Percentiles rank a stretch among this genome's conserved stretches.
These are phyloP conservation scores for Agrotis ipsilon DNA, from an alignment of 2,888 invertebrate species.

Conservation along the genomic window DNA sequence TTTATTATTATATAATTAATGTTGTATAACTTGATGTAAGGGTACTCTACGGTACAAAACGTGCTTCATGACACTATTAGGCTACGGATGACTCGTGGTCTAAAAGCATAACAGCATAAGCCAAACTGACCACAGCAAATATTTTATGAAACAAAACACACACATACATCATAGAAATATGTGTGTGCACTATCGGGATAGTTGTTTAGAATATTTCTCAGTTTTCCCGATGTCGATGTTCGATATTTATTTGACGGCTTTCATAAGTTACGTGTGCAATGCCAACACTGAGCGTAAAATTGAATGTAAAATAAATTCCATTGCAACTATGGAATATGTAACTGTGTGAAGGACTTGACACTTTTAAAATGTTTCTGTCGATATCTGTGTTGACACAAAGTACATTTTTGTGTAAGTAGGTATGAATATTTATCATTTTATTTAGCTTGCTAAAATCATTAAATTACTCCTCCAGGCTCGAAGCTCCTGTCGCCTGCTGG, in stretches of 20 bases:
- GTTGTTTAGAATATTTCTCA: constrained; percentile 67
- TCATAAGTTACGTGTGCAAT: constrained; percentile 67
- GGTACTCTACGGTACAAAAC: too few relatives aligned
- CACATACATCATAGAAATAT: constrained; percentile 41
- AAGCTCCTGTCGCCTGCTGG: too few relatives aligned
- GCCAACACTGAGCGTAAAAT: constrained; percentile 64
- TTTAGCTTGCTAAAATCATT: too few relatives aligned
- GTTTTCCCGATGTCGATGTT: constrained; percentile 62
- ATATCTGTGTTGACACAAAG: constrained; percentile 37
- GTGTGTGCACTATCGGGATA: constrained; percentile 54
- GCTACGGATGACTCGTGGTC: too few relatives aligned
- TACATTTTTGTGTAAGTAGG: constrained; percentile 13
- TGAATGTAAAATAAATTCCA: constrained; percentile 65
- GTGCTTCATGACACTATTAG: too few relatives aligned
- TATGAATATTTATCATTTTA: background rate
- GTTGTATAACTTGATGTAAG: too few relatives aligned
- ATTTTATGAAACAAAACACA: constrained; percentile 32
- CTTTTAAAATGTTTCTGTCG: constrained; percentile 54
- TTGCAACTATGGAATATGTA: constrained; percentile 58
- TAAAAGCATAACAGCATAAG: too few relatives aligned
- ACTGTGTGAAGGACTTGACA: constrained; percentile 44
- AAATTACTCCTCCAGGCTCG: too few relatives aligned
- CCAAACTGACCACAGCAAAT: constrained; percentile 3
- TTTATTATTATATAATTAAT: too few relatives aligned
- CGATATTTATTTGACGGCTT: constrained; percentile 71